A percentile compares a stretch with the other conserved stretches of the same genome.
These are phyloP conservation scores for Escarpia spicata DNA, from an alignment of 2,888 invertebrate species.

Conservation along the genomic window DNA sequence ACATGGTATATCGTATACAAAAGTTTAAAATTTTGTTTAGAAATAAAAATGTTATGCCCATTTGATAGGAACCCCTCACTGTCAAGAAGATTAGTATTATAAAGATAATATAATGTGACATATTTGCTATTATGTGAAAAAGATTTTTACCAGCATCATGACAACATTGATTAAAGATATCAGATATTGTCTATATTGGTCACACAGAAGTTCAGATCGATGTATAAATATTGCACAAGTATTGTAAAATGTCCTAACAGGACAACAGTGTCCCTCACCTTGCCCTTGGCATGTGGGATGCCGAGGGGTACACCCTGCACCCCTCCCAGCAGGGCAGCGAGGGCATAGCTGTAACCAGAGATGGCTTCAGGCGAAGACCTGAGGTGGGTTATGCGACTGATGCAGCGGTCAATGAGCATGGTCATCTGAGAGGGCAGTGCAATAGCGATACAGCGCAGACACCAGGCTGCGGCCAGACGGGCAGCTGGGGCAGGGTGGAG, in stretches of 20 bases:
- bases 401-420: conserved; percentile 82
- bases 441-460: conserved; percentile 88
- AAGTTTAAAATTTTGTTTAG: no score
- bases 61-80: no score
- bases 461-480: conserved; percentile 93
- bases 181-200: background rate
- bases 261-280: conserved; percentile 70
- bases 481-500: conserved; percentile 91
- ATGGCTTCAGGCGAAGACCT: conserved; percentile 80
- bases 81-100: no score
- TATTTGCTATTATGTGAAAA: no score
- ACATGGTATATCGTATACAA: no score
- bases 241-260: background rate
- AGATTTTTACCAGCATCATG: background rate
- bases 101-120: no score
- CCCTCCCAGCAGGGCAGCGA: conserved; percentile 89
- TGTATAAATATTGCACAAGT: background rate
- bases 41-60: no score
- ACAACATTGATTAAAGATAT: background rate
- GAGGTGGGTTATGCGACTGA: conserved; percentile 71
- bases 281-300: conserved; percentile 95
- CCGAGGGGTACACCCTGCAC: conserved; percentile 78
- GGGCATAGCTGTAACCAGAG: conserved; percentile 86
- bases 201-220: background rate
- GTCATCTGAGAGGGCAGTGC: conserved; percentile 95